These are phyloP conservation scores for Salvator merianae DNA, from an alignment of 2,113 vertebrate genomes.

Conservation along the genomic window DNA sequence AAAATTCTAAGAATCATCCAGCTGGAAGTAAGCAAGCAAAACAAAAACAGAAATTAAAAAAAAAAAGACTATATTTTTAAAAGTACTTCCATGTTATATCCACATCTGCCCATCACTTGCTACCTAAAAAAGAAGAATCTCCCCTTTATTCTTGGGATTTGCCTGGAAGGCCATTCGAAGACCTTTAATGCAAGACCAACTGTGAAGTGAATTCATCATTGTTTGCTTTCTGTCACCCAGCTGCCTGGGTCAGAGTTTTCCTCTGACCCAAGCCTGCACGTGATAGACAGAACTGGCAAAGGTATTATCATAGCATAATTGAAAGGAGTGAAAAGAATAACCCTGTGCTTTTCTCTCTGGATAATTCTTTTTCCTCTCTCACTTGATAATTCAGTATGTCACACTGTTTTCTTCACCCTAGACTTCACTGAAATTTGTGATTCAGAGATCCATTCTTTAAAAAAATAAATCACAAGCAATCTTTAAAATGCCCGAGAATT, in stretches of 20 bases:
- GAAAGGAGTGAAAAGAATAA: slow-evolving; percentile 40
- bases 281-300: slow-evolving; percentile 50
- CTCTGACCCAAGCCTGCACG: slow-evolving; percentile 28
- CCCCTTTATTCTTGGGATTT: neutral
- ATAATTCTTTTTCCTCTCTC: neutral
- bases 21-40: neutral
- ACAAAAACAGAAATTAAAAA: neutral
- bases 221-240: slow-evolving; percentile 41
- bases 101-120: too few relatives aligned
- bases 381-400: neutral
- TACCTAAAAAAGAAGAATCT: slow-evolving; percentile 16
- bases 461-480: neutral
- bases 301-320: slow-evolving; percentile 49
- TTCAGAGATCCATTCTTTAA: neutral
- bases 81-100: slow-evolving; percentile 11
- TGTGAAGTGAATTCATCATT: slow-evolving; percentile 42
- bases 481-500: neutral
- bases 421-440: neutral
- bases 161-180: slow-evolving; percentile 26
- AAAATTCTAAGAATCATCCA: neutral
- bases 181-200: slow-evolving; percentile 44
- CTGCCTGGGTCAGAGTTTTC: slow-evolving; percentile 32
- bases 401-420: neutral
- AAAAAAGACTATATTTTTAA: neutral
- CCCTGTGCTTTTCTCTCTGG: slow-evolving; percentile 14